Percentiles rank a stretch among this genome's conserved stretches.
Evolutionary conservation across 2,113 vertebrate species (phyloP).

Genomic region (Chaenocephalus aceratus): DNA sequence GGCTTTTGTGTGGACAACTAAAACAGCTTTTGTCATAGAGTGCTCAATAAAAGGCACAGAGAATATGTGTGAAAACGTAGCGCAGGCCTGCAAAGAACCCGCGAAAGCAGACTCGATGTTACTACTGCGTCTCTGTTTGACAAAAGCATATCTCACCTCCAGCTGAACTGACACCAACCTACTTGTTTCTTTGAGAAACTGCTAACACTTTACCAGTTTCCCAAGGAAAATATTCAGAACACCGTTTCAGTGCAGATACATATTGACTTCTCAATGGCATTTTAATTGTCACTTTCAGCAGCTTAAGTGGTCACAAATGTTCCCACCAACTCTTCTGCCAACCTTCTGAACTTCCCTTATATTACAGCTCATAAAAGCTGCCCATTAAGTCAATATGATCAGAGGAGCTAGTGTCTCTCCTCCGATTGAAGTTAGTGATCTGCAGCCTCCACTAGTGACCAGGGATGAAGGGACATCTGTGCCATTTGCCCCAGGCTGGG

Average conservation of each 20-base stretch:
- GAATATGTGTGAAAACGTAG: slow-evolving; percentile 85
- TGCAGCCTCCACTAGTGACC: slow-evolving; percentile 50
- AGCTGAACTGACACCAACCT: slow-evolving; percentile 38
- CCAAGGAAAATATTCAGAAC: slow-evolving; percentile 19
- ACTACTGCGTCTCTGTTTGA: slow-evolving; percentile 68
- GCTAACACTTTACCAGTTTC: slow-evolving; percentile 26
- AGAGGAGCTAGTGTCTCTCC: slow-evolving; percentile 60
- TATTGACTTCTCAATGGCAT: not conserved
- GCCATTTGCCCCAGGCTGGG: slow-evolving; percentile 66
- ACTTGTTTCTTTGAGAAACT: slow-evolving; percentile 55
- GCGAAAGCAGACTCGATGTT: slow-evolving; percentile 63
- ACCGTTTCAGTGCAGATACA: slow-evolving; percentile 3
- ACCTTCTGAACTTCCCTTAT: slow-evolving; percentile 44
- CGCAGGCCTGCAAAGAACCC: slow-evolving; percentile 70
- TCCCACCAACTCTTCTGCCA: slow-evolving; percentile 24
- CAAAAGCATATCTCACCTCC: slow-evolving; percentile 68
- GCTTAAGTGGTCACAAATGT: slow-evolving; percentile 1
- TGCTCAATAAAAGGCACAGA: slow-evolving; percentile 81
- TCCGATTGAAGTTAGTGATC: slow-evolving; percentile 58
- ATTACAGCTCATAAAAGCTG: slow-evolving; percentile 50
- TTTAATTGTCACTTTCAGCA: slow-evolving; percentile 2
- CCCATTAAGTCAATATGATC: slow-evolving; percentile 31
- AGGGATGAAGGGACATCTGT: slow-evolving; percentile 75
- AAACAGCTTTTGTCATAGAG: slow-evolving; percentile 86
- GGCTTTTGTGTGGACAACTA: slow-evolving; percentile 84